phyloP scores from a whole-genome alignment of 2,113 vertebrate genomes.

The Sebastes schlegelii region DNA sequence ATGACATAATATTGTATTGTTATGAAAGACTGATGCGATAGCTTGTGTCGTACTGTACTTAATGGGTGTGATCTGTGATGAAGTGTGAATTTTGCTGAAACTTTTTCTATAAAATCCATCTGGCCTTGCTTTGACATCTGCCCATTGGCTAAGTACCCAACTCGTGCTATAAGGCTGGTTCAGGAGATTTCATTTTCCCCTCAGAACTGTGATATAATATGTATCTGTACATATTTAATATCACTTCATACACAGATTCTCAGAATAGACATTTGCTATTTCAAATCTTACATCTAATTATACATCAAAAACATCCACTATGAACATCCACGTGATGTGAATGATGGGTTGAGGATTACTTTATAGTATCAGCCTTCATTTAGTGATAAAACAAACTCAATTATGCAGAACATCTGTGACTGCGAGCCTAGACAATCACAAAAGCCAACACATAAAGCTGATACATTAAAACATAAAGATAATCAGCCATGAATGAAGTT shows the following conservation, averaged over 20 bases:
- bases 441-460: background rate
- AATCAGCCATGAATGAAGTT: background rate
- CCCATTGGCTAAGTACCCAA: background rate
- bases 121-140: slow-evolving; percentile 9
- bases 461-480: slow-evolving; percentile 12
- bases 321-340: background rate
- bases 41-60: background rate
- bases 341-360: background rate
- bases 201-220: background rate
- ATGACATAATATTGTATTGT: background rate
- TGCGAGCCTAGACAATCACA: background rate
- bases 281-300: background rate
- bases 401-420: slow-evolving; percentile 2
- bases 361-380: background rate
- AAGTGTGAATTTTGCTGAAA: slow-evolving; percentile 8
- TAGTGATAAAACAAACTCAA: background rate
- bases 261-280: background rate
- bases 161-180: background rate
- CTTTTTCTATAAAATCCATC: slow-evolving; percentile 3
- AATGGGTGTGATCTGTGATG: slow-evolving; percentile 7
- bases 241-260: background rate
- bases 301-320: background rate
- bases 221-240: too few relatives aligned
- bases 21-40: background rate
- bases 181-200: background rate